Conservation (phyloP, 1,140 invertebrate genomes). For the Stegodyphus dumicola region DNA sequence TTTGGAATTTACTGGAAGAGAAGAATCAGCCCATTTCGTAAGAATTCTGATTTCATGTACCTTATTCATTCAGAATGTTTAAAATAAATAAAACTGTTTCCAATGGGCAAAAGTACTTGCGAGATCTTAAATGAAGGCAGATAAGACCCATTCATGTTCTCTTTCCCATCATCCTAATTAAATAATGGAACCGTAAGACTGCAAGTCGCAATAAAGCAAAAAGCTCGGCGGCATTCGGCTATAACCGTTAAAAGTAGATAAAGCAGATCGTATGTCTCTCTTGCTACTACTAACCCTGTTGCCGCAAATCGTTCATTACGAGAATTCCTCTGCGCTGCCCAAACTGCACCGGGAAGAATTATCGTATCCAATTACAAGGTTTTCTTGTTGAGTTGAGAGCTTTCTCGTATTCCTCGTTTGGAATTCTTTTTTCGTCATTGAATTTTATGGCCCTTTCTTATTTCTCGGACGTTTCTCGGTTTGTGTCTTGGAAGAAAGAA, state of each 20-base stretch:
- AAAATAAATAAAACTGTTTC: too few relatives aligned
- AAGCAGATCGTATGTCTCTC: slow-evolving; percentile 20
- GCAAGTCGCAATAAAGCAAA: slow-evolving; percentile 1
- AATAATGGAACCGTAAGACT: slow-evolving; percentile 32
- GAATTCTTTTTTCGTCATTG: background rate
- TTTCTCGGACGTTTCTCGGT: background rate
- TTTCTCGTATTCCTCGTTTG: slow-evolving; percentile 8
- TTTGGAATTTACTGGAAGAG: too few relatives aligned
- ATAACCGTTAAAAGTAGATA: slow-evolving; percentile 35
- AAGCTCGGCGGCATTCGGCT: slow-evolving; percentile 1
- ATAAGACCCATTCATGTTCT: slow-evolving; percentile 3
- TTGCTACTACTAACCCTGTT: slow-evolving; percentile 4
- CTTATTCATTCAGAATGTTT: too few relatives aligned
- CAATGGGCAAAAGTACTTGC: too few relatives aligned
- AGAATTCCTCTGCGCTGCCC: slow-evolving; percentile 29
- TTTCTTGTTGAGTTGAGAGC: slow-evolving; percentile 46
- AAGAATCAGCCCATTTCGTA: too few relatives aligned
- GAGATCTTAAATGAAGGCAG: background rate
- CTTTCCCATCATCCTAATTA: slow-evolving; percentile 32
- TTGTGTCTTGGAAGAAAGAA: too few relatives aligned
- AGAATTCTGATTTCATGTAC: too few relatives aligned
- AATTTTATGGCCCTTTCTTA: background rate
- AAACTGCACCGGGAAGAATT: slow-evolving; percentile 30
- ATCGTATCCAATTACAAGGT: slow-evolving; percentile 56
- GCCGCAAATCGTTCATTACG: slow-evolving; percentile 54